Evolutionary conservation across 2,797 vertebrate species (phyloP).

Genomic region (Lagorchestes hirsutus): DNA sequence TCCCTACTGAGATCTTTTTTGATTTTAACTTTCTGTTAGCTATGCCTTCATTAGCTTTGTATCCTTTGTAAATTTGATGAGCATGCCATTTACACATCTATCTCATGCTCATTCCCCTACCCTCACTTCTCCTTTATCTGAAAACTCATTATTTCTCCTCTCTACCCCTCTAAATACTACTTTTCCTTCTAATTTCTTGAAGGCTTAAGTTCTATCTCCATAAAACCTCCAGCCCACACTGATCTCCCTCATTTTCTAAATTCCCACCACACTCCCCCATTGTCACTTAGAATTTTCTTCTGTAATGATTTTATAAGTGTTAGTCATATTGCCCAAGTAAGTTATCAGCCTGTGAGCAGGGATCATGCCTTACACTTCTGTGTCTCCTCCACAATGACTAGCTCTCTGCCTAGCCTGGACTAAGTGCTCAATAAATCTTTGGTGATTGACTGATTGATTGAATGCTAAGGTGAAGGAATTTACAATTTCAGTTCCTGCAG

Average conservation of each 20-base stretch:
- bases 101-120: not conserved
- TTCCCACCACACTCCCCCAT: not conserved
- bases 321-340: not conserved
- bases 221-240: not conserved
- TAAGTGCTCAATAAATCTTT: constrained; percentile 42
- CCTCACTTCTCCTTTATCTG: not conserved
- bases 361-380: not conserved
- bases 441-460: constrained; percentile 37
- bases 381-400: not conserved
- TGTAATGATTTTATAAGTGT: constrained; percentile 38
- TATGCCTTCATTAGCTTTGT: not conserved
- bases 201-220: not conserved
- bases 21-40: not conserved
- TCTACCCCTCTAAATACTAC: not conserved
- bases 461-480: constrained; percentile 39
- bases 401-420: not conserved
- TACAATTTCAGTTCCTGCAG: constrained; percentile 47
- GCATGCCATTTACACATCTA: not conserved
- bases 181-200: constrained; percentile 14
- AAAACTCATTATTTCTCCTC: not conserved
- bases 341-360: not conserved
- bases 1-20: not conserved
- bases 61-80: not conserved
- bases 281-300: constrained; percentile 6
- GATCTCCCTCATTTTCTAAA: constrained; percentile 9